Base-by-base conservation (phyloP, 2,888 invertebrate genomes). In the Nysson spinosus region DNA sequence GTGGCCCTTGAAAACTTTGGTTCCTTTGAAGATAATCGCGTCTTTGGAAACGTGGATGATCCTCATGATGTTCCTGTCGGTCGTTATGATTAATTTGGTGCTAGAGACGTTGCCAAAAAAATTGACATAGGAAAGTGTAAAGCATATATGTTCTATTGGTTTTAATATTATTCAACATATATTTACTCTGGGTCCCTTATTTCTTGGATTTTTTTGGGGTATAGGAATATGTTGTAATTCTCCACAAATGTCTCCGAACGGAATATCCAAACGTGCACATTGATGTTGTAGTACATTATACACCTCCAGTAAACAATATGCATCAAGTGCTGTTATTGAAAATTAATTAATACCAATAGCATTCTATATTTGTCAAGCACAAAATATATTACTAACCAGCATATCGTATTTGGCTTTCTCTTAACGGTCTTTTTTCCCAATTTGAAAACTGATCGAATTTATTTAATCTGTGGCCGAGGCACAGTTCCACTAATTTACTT, bases 371-470 rank as follows among this genome's bases (percentile, higher is more conserved):
- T 50, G 6, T 12, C 19, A 6, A 17, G 32, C 24, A 43, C 2
- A 11, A 16, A 32, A 37, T 20, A 16, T 28, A 37, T 40, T 43
- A 73, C 73, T 72, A 69, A 90, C 91, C 90, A 62, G 96, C 96
- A 89, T 96, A 96, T 35, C 89, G 86, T 58, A 95, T 90, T 89
- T 97, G 96, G 62, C 92, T 92, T 34, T 90, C 89, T 42, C 96
- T 88, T 47, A 97, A 83, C 6, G 96, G 96, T 72, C 96, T 89
- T 74, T 93, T 91, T 80, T 95, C 94, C 96, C 96, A 97, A 86
- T 96, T 95, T 0, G 96, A 96, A 87, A 95, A 95, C 82, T 96
- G 96, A 87, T 96, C 95, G n/a, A 92, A 91, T 87, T 97, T 97
- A 86, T 95, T 92, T 34, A 97, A 87, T 37, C 93, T 92, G 51